These are phyloP conservation scores for Umimayanthus kanabou DNA, from an alignment of 92 coral and sea anemone genomes.

Conservation along the genomic window DNA sequence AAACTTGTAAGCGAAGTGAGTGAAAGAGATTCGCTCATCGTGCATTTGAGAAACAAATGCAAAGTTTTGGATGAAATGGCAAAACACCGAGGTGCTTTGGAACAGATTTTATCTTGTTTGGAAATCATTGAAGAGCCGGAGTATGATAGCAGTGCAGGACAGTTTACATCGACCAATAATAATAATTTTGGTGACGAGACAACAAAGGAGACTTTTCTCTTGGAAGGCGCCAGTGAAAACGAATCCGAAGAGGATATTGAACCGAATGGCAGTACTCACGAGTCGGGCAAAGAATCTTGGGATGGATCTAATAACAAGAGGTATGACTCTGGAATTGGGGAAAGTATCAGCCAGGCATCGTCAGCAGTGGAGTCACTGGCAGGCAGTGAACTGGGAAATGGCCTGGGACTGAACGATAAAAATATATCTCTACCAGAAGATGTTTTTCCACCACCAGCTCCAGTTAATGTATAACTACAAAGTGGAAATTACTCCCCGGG, in stretches of 20 bases:
- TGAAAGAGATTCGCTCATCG: conserved; percentile 68
- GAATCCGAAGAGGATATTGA: conserved; percentile 17
- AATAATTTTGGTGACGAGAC: conserved; percentile 21
- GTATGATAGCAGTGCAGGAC: conserved; percentile 4
- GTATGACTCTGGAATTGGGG: conserved; percentile 31
- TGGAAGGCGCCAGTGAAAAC: neutral
- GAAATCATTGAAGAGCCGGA: conserved; percentile 81
- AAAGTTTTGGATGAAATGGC: conserved; percentile 88
- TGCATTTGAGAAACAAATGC: conserved; percentile 81
- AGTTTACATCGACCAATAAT: neutral
- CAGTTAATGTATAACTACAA: conserved; percentile 16
- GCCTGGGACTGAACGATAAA: neutral
- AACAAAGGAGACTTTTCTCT: conserved; percentile 31
- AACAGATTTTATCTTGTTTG: conserved; percentile 84
- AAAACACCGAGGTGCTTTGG: conserved; percentile 87
- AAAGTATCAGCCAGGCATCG: conserved; percentile 22
- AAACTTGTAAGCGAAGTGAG: conserved; percentile 70
- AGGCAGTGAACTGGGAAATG: conserved; percentile 38
- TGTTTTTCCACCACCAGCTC: conserved; percentile 14
- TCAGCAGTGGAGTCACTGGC: conserved; percentile 25
- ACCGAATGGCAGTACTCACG: neutral
- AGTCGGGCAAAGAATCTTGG: conserved; percentile 18
- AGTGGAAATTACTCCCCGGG: neutral
- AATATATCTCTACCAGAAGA: conserved; percentile 30
- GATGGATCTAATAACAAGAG: conserved; percentile 17